Conservation (phyloP, 2,888 invertebrate species). For the Ormyrus thymus region DNA sequence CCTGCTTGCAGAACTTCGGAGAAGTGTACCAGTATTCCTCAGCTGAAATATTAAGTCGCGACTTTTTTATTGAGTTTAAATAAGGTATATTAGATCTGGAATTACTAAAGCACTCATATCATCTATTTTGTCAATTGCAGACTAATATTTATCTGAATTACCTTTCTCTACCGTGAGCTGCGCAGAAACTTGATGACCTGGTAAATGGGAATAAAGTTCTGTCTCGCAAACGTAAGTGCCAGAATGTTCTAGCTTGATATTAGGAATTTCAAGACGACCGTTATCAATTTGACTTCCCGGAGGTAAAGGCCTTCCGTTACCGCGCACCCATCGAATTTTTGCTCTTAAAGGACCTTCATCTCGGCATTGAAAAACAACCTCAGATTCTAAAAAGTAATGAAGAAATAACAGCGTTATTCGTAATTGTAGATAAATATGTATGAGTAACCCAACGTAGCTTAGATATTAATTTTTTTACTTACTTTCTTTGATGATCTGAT, state of each 20-base stretch:
- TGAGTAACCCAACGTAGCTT: no score
- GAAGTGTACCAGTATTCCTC: conserved; percentile 64
- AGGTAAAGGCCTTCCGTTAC: conserved; percentile 84
- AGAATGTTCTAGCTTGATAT: conserved; percentile 84
- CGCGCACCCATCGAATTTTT: conserved; percentile 85
- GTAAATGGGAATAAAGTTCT: conserved; percentile 79
- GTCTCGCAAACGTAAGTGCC: conserved; percentile 92
- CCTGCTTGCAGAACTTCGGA: conserved; percentile 78
- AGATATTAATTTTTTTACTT: conserved; percentile 74
- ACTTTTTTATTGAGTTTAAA: not conserved
- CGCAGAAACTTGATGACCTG: conserved; percentile 83
- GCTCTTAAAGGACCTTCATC: conserved; percentile 90
- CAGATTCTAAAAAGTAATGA: conserved; percentile 80
- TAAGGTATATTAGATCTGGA: not conserved
- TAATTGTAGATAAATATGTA: no score
- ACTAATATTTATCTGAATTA: conserved; percentile 73
- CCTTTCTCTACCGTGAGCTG: conserved; percentile 85
- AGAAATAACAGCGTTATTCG: no score
- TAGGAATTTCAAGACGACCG: conserved; percentile 91
- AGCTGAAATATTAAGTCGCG: not conserved
- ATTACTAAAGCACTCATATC: not conserved
- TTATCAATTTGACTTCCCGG: conserved; percentile 82
- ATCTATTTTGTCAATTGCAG: not conserved
- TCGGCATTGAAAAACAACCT: conserved; percentile 94
- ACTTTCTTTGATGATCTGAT: conserved; percentile 91